These are phyloP conservation scores for Lasaia peninsularis DNA, from an alignment of 1,140 invertebrate genomes.

Conservation along the genomic window DNA sequence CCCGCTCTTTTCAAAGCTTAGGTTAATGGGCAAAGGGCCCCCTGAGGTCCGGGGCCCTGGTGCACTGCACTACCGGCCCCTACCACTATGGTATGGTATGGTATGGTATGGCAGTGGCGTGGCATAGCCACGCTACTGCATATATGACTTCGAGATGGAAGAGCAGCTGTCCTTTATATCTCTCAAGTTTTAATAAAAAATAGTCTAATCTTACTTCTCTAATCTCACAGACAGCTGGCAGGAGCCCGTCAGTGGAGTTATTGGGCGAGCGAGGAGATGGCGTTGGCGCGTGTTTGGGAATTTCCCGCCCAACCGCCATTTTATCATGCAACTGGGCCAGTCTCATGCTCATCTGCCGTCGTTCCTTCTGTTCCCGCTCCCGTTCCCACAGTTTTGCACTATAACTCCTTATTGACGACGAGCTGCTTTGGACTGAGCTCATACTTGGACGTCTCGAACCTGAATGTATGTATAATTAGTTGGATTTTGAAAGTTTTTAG, in stretches of 20 bases:
- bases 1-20: too few relatives aligned
- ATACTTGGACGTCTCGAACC: slow-evolving; percentile 90
- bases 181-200: too few relatives aligned
- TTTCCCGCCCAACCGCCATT: slow-evolving; percentile 64
- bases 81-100: not conserved
- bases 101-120: too few relatives aligned
- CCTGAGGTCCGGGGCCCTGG: too few relatives aligned
- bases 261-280: slow-evolving; percentile 85
- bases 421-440: slow-evolving; percentile 87
- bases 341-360: slow-evolving; percentile 85
- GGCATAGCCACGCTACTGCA: too few relatives aligned
- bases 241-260: slow-evolving; percentile 86
- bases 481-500: not conserved
- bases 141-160: too few relatives aligned
- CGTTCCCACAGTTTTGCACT: slow-evolving; percentile 86
- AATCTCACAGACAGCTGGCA: slow-evolving; percentile 84
- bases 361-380: slow-evolving; percentile 86
- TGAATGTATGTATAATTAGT: slow-evolving; percentile 44
- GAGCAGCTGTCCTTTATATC: too few relatives aligned
- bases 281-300: slow-evolving; percentile 78
- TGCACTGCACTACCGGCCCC: too few relatives aligned
- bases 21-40: too few relatives aligned
- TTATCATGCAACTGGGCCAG: slow-evolving; percentile 79
- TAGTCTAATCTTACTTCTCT: slow-evolving; percentile 77
- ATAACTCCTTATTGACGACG: slow-evolving; percentile 87